Conservation (phyloP, 2,888 invertebrate species). For the Plagodis pulveraria region DNA sequence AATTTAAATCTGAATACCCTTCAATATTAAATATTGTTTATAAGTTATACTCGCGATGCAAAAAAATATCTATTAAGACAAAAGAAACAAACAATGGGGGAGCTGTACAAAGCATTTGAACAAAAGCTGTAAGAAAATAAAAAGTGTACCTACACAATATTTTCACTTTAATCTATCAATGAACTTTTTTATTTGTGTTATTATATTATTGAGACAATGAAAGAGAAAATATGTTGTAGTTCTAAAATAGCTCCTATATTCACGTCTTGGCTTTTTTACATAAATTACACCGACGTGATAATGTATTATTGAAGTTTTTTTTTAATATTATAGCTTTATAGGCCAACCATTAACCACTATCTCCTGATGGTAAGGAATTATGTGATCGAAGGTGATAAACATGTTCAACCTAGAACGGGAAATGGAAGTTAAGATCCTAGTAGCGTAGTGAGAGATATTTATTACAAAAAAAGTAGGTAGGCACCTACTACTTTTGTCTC, state of each 20-base stretch:
- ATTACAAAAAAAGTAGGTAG: too few species aligned
- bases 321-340: too few species aligned
- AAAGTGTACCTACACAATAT: conserved; percentile 43
- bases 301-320: too few species aligned
- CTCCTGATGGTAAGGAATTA: too few species aligned
- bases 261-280: background rate
- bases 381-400: too few species aligned
- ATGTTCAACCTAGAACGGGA: too few species aligned
- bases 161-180: conserved; percentile 41
- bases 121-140: conserved; percentile 55
- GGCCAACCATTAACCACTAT: too few species aligned
- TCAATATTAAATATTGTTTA: conserved; percentile 25
- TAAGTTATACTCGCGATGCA: conserved; percentile 47
- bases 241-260: too few species aligned
- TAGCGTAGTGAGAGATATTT: too few species aligned
- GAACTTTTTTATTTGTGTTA: conserved; percentile 8
- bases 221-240: background rate
- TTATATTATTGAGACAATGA: conserved; percentile 13
- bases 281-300: background rate
- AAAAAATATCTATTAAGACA: conserved; percentile 50
- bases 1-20: background rate
- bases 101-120: conserved; percentile 53
- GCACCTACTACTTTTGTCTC: too few species aligned
- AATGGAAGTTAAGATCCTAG: too few species aligned
- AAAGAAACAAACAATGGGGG: conserved; percentile 58